phyloP scores from a whole-genome alignment of 1,140 invertebrate species.

The Aplysia californica region DNA sequence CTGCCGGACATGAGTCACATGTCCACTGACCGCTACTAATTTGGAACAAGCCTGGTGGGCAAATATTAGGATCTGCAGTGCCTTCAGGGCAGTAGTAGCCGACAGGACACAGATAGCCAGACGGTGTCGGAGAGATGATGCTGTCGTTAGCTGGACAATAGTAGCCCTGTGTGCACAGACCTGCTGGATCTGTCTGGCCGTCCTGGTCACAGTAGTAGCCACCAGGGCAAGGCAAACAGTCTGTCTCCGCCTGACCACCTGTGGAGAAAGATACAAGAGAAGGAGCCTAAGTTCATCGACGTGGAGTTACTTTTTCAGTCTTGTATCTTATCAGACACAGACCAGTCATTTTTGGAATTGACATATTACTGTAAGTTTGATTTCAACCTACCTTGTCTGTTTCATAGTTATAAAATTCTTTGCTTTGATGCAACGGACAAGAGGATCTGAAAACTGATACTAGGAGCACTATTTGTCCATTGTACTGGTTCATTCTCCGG shows the following conservation, averaged over 20 bases:
- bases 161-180: constrained; percentile 54
- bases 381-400: too few species aligned
- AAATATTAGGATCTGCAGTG: constrained; percentile 39
- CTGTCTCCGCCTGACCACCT: constrained; percentile 50
- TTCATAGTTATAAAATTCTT: too few species aligned
- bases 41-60: constrained; percentile 52
- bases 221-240: constrained; percentile 59
- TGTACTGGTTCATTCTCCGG: too few species aligned
- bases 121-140: constrained; percentile 46
- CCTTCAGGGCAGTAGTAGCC: constrained; percentile 55
- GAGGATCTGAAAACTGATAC: too few species aligned
- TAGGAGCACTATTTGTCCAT: too few species aligned
- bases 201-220: constrained; percentile 58
- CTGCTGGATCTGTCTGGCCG: constrained; percentile 53
- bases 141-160: constrained; percentile 62
- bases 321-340: too few species aligned
- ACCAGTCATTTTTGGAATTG: too few species aligned
- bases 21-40: constrained; percentile 42
- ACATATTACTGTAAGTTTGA: too few species aligned
- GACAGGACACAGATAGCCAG: constrained; percentile 50
- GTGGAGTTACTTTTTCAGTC: not conserved
- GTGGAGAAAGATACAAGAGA: not conserved
- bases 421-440: too few species aligned
- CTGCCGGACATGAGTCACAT: constrained; percentile 57
- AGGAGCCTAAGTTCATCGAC: not conserved